Conservation (phyloP, 2,888 invertebrate species). For the Platycnemis pennipes region DNA sequence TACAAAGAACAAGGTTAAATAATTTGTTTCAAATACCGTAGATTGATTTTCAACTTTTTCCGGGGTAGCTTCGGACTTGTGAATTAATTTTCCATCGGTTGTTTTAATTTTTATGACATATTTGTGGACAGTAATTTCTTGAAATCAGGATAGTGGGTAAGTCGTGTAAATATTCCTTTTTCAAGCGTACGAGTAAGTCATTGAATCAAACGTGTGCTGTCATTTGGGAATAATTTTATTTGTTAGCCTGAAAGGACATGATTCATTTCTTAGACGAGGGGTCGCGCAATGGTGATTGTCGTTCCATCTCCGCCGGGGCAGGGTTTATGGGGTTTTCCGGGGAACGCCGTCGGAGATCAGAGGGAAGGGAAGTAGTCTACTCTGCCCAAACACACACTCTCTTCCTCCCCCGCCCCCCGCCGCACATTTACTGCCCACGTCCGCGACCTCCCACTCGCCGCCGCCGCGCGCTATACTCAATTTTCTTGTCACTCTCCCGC, state of each 20-base stretch:
- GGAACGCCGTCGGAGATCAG: neutral
- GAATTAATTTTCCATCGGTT: too few relatives aligned
- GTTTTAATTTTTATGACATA: too few relatives aligned
- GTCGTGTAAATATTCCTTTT: too few relatives aligned
- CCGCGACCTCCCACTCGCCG: conserved; percentile 43
- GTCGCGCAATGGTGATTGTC: neutral
- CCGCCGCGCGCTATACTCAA: conserved; percentile 7
- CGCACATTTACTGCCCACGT: conserved; percentile 52
- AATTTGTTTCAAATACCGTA: too few relatives aligned
- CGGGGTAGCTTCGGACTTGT: too few relatives aligned
- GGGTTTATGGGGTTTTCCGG: conserved; percentile 12
- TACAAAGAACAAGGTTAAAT: too few relatives aligned
- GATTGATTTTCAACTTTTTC: too few relatives aligned
- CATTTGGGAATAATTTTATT: neutral
- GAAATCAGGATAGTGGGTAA: too few relatives aligned
- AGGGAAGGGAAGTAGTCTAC: neutral
- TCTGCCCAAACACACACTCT: conserved; percentile 17
- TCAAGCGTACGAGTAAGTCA: neutral
- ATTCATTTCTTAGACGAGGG: neutral
- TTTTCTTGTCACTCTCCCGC: conserved; percentile 52
- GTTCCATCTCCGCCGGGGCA: neutral
- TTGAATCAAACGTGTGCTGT: neutral
- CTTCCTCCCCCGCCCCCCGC: neutral
- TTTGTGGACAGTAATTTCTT: too few relatives aligned
- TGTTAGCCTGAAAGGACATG: neutral